These are phyloP conservation scores for Microhierax caerulescens DNA, from an alignment of 2,797 vertebrate species.

Conservation along the genomic window DNA sequence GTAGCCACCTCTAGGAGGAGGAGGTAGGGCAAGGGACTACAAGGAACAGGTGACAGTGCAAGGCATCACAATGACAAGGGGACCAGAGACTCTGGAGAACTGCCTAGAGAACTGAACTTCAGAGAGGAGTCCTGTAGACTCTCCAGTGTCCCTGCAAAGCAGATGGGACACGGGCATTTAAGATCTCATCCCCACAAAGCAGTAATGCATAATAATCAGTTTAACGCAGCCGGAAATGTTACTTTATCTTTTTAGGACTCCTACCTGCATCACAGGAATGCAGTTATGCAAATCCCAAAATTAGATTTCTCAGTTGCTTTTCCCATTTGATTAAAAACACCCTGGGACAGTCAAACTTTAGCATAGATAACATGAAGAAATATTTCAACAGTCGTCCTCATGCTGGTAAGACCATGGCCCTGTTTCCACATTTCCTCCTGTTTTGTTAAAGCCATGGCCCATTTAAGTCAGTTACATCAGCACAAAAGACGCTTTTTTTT, in stretches of 20 bases:
- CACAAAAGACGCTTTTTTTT: neutral
- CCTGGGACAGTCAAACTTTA: neutral
- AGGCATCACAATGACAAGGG: neutral
- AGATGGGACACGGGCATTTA: fast-evolving
- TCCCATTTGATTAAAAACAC: neutral
- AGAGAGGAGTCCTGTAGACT: neutral
- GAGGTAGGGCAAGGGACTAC: neutral
- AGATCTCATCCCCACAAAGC: neutral
- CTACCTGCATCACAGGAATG: neutral
- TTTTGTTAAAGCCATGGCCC: neutral
- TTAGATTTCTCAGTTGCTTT: neutral
- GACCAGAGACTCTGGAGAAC: neutral
- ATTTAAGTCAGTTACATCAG: neutral
- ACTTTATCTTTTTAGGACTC: neutral
- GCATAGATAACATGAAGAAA: neutral
- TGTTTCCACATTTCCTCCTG: neutral
- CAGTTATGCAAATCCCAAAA: neutral
- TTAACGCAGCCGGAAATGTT: neutral
- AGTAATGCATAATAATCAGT: neutral
- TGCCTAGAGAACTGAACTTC: too few species aligned
- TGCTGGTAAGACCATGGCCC: neutral
- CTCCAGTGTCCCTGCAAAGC: neutral
- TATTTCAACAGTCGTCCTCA: neutral
- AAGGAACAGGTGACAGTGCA: neutral
- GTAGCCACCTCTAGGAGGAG: neutral